phyloP scores from a whole-genome alignment of 2,888 invertebrate species.

The Bunonema sp. region DNA sequence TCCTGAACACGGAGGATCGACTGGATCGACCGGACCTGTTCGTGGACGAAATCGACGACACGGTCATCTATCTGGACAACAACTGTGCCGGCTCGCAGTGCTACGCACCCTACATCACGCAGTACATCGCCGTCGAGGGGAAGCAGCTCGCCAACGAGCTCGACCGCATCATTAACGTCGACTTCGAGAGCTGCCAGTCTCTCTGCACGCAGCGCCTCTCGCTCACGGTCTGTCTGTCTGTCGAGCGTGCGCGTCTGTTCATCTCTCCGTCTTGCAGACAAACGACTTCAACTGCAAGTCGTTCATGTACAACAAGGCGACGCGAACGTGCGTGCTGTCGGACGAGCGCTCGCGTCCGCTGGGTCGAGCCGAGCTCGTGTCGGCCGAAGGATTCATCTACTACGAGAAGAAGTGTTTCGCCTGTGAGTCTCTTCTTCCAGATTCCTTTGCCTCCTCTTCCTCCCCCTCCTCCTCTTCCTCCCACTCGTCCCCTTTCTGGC shows the following conservation, averaged over 20 bases:
- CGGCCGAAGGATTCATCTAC: slow-evolving; percentile 33
- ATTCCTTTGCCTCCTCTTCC: neutral
- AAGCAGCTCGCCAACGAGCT: slow-evolving; percentile 31
- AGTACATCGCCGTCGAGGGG: slow-evolving; percentile 41
- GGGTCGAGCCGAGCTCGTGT: slow-evolving; percentile 30
- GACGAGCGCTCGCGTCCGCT: slow-evolving; percentile 41
- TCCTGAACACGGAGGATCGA: slow-evolving; percentile 43
- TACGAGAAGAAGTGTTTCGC: slow-evolving; percentile 44
- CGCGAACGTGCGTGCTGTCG: slow-evolving; percentile 33
- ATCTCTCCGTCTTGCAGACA: slow-evolving; percentile 8
- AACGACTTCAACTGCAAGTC: slow-evolving; percentile 44
- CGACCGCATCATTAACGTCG: slow-evolving; percentile 33
- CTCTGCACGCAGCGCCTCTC: slow-evolving; percentile 39
- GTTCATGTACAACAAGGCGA: slow-evolving; percentile 41
- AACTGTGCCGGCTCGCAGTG: slow-evolving; percentile 44
- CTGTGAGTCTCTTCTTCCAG: slow-evolving; percentile 27
- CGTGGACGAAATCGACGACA: slow-evolving; percentile 38
- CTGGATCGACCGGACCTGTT: slow-evolving; percentile 42
- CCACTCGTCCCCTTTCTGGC: neutral
- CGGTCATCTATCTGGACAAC: slow-evolving; percentile 44
- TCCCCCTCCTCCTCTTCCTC: neutral
- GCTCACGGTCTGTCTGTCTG: slow-evolving; percentile 13
- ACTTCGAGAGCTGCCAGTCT: slow-evolving; percentile 32
- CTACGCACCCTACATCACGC: slow-evolving; percentile 41
- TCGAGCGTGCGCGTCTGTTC: neutral